Evolutionary conservation across 2,113 vertebrate species (phyloP).

Genomic region (Alectura lathami): DNA sequence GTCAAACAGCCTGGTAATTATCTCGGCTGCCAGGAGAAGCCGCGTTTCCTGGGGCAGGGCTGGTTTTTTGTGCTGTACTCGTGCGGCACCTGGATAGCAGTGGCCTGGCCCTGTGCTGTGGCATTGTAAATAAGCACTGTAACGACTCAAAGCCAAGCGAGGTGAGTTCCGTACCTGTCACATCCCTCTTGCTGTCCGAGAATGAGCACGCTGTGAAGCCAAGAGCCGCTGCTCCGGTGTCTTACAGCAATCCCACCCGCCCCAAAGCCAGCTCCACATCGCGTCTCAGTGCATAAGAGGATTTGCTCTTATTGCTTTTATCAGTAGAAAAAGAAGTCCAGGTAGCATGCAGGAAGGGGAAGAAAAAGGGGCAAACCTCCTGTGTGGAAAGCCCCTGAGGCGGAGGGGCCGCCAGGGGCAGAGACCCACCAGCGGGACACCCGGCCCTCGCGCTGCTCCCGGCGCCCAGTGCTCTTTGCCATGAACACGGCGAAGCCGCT

Average conservation of each 20-base stretch:
- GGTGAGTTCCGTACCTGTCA: not conserved
- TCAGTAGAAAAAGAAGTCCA: not conserved
- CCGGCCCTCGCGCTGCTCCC: too few relatives aligned
- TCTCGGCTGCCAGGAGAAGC: not conserved
- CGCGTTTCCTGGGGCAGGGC: not conserved
- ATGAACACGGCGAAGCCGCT: fast-evolving
- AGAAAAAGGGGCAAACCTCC: not conserved
- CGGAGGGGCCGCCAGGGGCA: not conserved
- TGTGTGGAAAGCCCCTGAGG: not conserved
- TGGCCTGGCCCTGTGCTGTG: not conserved
- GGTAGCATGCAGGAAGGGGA: not conserved
- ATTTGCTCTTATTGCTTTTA: not conserved
- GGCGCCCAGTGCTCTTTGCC: not conserved
- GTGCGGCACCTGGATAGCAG: not conserved
- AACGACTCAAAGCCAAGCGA: not conserved
- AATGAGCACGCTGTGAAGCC: not conserved
- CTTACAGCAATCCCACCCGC: not conserved
- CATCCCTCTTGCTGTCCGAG: not conserved
- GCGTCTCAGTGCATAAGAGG: not conserved
- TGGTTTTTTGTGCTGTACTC: not conserved
- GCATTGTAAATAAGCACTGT: not conserved
- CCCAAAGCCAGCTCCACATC: not conserved
- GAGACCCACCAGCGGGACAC: too few relatives aligned
- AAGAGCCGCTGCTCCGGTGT: fast-evolving
- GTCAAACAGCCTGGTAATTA: conserved; percentile 26